Evolutionary conservation across 92 coral and sea anemone species (phyloP), one percentile per base, ranked within the genome.

Genomic region (Parazoanthus darwini): DNA sequence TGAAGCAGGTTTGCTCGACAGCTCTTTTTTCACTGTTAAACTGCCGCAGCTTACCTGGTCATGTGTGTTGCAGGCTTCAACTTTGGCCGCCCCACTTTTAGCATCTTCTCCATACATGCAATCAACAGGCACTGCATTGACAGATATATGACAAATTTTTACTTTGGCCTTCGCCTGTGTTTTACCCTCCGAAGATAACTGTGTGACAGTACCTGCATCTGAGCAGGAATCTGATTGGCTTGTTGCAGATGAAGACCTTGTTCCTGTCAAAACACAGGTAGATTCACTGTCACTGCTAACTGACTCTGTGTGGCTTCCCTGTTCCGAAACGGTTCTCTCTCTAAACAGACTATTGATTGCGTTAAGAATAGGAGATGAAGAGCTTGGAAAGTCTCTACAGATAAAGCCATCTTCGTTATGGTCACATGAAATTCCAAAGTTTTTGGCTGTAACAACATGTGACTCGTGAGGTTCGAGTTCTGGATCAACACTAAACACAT

Each of bases 401-500:
- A 93, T 88, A 82, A 88, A 86, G 9, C 84, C 93, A 0, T 36
- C 90, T 33, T 59, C 87, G 23, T 38, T 58, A 26, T 89, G 85
- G 37, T 90, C 83, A 82, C 98, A 95, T 3, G 86, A 88, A 70
- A 95, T 79, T 11, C 92, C 93, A 91, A 93, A 95, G 89, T 94
- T 90, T 79, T 95, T 85, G 66, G 96, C 98, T 56, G 90, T 82
- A 14, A 48, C 68, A 25, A 65, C 51, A 86, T 97, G 99, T 63
- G 89, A 77, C 18, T 86, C 91, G 59, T 97, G 99, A 14, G 88
- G 86, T 70, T 72, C 88, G n/a, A 95, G 82, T 43, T 90, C 94
- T 22, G 98, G 96, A 71, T 97, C 94, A 23, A 97, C 96, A 58
- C 93, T 75, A 67, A 97, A 97, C 2, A 97, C 98, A 91, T 95